Percentiles rank a stretch among this genome's conserved stretches.
phyloP scores from a whole-genome alignment of 2,888 invertebrate species.

The Metallyticus violacea region DNA sequence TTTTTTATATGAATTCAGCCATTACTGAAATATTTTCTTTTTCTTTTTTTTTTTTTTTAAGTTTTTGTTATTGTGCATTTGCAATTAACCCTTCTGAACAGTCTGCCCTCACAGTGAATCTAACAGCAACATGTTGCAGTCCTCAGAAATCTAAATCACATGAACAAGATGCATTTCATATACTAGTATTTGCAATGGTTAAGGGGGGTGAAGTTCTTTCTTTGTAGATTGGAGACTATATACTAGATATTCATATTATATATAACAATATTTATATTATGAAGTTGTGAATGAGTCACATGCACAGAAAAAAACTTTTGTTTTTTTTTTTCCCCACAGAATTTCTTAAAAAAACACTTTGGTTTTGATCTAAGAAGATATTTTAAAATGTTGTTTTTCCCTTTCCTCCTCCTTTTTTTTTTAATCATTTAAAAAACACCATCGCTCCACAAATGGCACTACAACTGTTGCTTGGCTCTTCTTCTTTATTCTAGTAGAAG shows the following conservation, averaged over 20 bases:
- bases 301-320: conserved; percentile 43
- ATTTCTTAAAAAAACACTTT: conserved; percentile 46
- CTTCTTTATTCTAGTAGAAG: no score
- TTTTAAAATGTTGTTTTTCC: conserved; percentile 43
- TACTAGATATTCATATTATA: conserved; percentile 40
- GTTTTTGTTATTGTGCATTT: conserved; percentile 22
- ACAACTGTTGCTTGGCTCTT: conserved; percentile 44
- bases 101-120: conserved; percentile 15
- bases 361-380: conserved; percentile 43
- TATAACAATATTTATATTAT: conserved; percentile 58
- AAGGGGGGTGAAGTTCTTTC: conserved; percentile 36
- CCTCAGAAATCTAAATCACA: conserved; percentile 45
- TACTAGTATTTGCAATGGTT: conserved; percentile 39
- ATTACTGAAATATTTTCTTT: neutral
- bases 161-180: conserved; percentile 42
- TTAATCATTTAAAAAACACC: conserved; percentile 47
- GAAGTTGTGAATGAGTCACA: conserved; percentile 46
- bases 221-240: conserved; percentile 26
- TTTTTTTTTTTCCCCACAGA: conserved; percentile 6
- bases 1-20: conserved; percentile 38
- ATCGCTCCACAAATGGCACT: conserved; percentile 53
- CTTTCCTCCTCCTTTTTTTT: conserved; percentile 37
- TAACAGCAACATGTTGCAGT: conserved; percentile 33
- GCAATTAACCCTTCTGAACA: conserved; percentile 1
- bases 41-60: conserved; percentile 13